Base-by-base conservation (phyloP, 2,888 invertebrate species). In the Ischnura elegans region DNA sequence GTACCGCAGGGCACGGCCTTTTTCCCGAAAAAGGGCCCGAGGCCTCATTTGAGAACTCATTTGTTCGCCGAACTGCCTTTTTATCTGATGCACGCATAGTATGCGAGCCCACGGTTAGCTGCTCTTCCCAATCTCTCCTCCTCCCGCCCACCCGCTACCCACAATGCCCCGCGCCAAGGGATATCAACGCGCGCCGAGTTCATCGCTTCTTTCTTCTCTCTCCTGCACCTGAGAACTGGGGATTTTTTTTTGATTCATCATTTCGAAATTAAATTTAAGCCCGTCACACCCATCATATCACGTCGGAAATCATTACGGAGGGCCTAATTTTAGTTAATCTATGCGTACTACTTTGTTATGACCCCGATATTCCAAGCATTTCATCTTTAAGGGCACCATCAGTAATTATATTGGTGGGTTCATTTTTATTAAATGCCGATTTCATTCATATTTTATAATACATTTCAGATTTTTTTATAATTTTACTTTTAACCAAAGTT, bases 11-110 rank as follows among this genome's bases (percentile, higher is more conserved):
- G 86, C 45, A 86, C 86, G 86, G 45, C 86, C n/a, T n/a, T n/a
- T 43, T 86, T 61, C 61, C 61, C 61, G 90, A 61, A 55, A 51
- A 90, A 42, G 61, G 36, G 90, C 42, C 2, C 42, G 90, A 55
- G 51, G 42, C 51, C 87, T 87, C 87, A 90, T 90, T 90, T 61
- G 61, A 43, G 43, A 21, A n/a, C 61, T 90, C 90, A 90, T 90
- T 90, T 90, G 90, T 90, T 90, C 90, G 66, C 25, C 90, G 61
- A 90, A 90, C 90, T 43, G 90, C 90, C 21, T 90, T 76, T n/a
- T 90, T 90, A 90, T 90, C 90, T 90, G 90, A 90, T 86, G 45
- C 86, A 46, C 86, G 86, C 86, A 86, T 90, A 61, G n/a, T 43
- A n/a, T 36, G 55, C 51, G 42, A 55, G 55, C 86, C 45, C 86